Evolutionary conservation across 2,888 invertebrate species (phyloP).

Genomic region (Branchipolynoe longqiensis): DNA sequence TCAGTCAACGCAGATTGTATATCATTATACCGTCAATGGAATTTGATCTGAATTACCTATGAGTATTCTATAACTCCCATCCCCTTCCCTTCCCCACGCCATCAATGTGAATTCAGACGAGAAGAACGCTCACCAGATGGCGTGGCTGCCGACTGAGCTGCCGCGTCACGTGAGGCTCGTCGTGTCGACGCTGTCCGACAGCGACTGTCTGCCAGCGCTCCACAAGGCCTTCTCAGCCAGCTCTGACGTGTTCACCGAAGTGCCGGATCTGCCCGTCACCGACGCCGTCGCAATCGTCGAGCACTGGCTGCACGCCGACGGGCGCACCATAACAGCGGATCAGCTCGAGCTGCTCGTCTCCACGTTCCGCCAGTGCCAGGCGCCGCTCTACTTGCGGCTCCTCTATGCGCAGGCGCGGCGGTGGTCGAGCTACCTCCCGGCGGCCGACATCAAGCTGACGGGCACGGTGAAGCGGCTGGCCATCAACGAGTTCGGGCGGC

Average conservation of each 20-base stretch:
- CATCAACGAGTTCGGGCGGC: slow-evolving; percentile 72
- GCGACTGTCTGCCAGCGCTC: slow-evolving; percentile 61
- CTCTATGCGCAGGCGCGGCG: slow-evolving; percentile 72
- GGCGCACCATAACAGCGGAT: slow-evolving; percentile 81
- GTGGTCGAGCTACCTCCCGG: slow-evolving; percentile 74
- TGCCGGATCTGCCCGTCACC: slow-evolving; percentile 23
- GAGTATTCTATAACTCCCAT: no score
- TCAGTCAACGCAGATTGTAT: no score
- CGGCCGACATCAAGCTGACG: slow-evolving; percentile 71
- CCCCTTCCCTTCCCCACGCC: no score
- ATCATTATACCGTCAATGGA: no score
- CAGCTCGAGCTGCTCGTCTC: slow-evolving; percentile 88
- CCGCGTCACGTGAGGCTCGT: slow-evolving; percentile 90
- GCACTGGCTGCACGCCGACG: slow-evolving; percentile 71
- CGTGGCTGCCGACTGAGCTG: slow-evolving; percentile 89
- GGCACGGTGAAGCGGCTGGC: slow-evolving; percentile 74
- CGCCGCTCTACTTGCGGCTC: slow-evolving; percentile 74
- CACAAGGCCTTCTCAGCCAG: slow-evolving; percentile 32
- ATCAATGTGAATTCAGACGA: no score
- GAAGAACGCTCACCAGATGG: slow-evolving; percentile 85
- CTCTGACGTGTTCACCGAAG: slow-evolving; percentile 46
- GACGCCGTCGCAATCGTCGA: slow-evolving; percentile 70
- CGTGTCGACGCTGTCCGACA: slow-evolving; percentile 75
- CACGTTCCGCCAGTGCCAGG: slow-evolving; percentile 78
- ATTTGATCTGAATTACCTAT: no score